phyloP scores from a whole-genome alignment of 2,113 vertebrate genomes.

The Acrocephalus arundinaceus region DNA sequence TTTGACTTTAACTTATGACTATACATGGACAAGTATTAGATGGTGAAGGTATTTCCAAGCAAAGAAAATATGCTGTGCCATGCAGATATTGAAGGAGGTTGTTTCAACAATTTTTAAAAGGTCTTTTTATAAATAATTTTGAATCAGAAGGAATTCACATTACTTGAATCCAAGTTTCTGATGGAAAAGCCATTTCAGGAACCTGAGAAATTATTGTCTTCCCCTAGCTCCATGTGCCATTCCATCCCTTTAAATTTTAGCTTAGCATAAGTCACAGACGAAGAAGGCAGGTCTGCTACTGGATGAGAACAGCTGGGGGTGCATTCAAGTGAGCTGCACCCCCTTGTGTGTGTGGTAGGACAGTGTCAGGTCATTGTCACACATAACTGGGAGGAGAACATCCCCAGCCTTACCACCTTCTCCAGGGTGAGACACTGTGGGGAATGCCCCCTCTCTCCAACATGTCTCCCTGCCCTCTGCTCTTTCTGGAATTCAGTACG shows the following conservation, averaged over 20 bases:
- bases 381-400: neutral
- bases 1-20: neutral
- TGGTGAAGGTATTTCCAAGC: neutral
- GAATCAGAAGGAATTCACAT: neutral
- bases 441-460: fast-evolving
- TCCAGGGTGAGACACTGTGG: neutral
- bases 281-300: neutral
- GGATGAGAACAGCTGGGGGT: no score
- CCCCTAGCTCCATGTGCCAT: neutral
- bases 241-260: neutral
- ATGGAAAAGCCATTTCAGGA: neutral
- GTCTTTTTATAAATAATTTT: neutral
- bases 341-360: neutral
- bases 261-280: neutral
- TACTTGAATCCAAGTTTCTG: neutral
- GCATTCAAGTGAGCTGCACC: neutral
- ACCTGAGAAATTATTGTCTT: neutral
- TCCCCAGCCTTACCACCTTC: neutral
- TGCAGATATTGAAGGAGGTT: neutral
- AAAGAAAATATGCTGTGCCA: neutral
- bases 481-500: neutral
- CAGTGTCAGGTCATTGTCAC: neutral
- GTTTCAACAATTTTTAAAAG: neutral
- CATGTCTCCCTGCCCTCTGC: neutral
- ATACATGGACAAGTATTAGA: neutral